A percentile compares a stretch with the other conserved stretches of the same genome.
Conservation (phyloP, 2,113 vertebrate species). For the Neodon shergylaensis region DNA sequence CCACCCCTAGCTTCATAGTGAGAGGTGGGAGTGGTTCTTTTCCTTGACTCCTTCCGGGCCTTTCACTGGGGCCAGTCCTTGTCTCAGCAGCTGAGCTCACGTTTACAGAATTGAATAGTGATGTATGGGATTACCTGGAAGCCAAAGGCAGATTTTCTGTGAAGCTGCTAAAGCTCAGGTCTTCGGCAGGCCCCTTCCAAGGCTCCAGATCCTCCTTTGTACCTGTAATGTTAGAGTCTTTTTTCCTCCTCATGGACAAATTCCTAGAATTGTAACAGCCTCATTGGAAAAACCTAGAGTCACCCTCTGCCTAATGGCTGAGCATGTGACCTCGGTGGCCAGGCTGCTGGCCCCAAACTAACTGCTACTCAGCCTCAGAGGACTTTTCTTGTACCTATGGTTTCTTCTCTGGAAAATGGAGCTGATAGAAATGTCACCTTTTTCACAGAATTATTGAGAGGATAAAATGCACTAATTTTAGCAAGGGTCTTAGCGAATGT, state of each 20-base stretch:
- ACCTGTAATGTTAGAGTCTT: background rate
- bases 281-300: background rate
- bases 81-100: background rate
- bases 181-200: background rate
- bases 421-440: background rate
- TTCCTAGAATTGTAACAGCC: background rate
- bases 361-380: background rate
- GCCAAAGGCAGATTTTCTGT: slow-evolving; percentile 10
- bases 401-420: background rate
- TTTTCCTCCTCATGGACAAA: background rate
- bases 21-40: background rate
- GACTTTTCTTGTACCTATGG: background rate
- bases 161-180: background rate
- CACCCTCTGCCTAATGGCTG: background rate
- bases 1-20: background rate
- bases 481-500: background rate
- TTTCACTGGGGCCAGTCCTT: background rate
- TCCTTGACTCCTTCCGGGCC: background rate
- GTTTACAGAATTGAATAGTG: background rate
- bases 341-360: background rate
- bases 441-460: background rate
- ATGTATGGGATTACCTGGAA: background rate
- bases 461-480: background rate
- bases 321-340: background rate
- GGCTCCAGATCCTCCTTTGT: background rate